Evolutionary conservation across 2,888 invertebrate species (phyloP), one percentile per base, ranked within the genome.

Genomic region (Nomada hirtipes): DNA sequence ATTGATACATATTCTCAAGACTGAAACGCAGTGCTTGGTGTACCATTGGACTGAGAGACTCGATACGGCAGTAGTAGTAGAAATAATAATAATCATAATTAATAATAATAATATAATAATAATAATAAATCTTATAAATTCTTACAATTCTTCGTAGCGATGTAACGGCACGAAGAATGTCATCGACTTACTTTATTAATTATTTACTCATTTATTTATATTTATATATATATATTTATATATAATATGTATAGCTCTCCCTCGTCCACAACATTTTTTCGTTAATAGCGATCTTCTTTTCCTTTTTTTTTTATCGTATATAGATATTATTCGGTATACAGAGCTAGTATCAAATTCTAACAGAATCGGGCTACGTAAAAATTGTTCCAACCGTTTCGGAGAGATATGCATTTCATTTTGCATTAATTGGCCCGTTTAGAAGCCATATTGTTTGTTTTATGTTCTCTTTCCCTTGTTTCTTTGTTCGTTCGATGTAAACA

Each of bases 381-480:
- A 86, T 90, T 90, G 89, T 86, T 90, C 90, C 89, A 89, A 87
- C 89, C 84, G 84, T 90, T 87, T 85, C 82, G 82, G 78, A 80
- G 83, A 90, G 90, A 90, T 90, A 90, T 90, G 90, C 90, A 90
- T 83, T 85, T 90, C 64, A 76, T 69, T 86, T 73, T 83, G 83
- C 81, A 79, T 83, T 63, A 76, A 81, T 61, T 59, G 57, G 77
- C 78, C 82, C 64, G 72, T 63, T 50, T 55, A n/a, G n/a, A 71
- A 82, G 82, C 76, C 36, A 20, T 73, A 69, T 78, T n/a, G 23
- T 59, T 53, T 29, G 15, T 47, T 36, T 60, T 26, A 59, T 23
- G 4, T 63, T 20, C 3, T 69, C n/a, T 29, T 44, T 47, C 11
- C 9, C 42, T 26, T 13, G 53, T 26, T 42, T 20, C 9, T 47